Base-by-base conservation (phyloP, 2,797 vertebrate species). In the Euphonia xanthogaster region DNA sequence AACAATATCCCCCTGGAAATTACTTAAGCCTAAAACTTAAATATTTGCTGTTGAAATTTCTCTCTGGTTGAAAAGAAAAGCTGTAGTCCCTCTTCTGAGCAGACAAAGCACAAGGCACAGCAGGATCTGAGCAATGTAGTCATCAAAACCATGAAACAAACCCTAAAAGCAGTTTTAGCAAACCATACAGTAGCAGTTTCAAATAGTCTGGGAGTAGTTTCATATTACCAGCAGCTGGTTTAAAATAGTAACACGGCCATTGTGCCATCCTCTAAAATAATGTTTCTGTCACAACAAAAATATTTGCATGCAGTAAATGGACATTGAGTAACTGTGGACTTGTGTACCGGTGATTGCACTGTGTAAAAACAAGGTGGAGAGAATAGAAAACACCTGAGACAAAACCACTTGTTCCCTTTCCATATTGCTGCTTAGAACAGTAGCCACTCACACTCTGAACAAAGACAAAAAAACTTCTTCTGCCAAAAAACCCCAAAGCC, bases 211-310 rank as follows among this genome's bases (percentile, higher is more conserved):
- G 58, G 35, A 77, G 74, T 23, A 92, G 80, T 42, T 86, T 74
- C 4, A 1, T 74, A 48, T 89, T 86, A 68, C 86, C 53, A 87
- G 33, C 61, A 68, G 48, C 35, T 67, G 54, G 72, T 74, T 96
- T 85, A 93, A 93, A 95, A 96, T 92, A 96, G 92, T 57, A 96
- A 88, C 93, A 71, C 14, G 5, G 85, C 60, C 83, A 94, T 95
- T 89, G 66, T 91, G 65, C 88, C 78, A 92, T 80, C 75, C 50
- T 89, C 75, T 57, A 79, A 93, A 95, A 73, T 61, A 92, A 77
- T n/a, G 50, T 67, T 71, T 71, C 53, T 60, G 73, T 82, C 88
- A 80, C 63, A 87, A 89, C 81, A 85, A 95, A 97, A 97, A 94
- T 93, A 96, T 96, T 96, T 95, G 75, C 75, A 17, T 75, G 61